Conservation (phyloP, 2,888 invertebrate species). For the Biston betularia region DNA sequence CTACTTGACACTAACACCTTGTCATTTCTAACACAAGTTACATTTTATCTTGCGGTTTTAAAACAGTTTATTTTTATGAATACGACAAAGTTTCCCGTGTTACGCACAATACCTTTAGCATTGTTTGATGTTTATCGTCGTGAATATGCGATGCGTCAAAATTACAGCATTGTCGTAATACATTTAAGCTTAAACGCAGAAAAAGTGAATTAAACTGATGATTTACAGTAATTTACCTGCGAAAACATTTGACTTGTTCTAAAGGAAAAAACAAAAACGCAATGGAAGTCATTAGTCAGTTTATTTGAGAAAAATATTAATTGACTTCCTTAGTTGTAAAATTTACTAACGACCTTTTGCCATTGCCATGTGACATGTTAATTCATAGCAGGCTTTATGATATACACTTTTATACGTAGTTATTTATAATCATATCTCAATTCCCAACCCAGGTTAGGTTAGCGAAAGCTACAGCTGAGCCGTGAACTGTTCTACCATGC, state of each 20-base stretch:
- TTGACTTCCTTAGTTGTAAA: too few relatives aligned
- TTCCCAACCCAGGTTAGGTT: too few relatives aligned
- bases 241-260: neutral
- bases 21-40: neutral
- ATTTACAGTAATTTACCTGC: slow-evolving; percentile 15
- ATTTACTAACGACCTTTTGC: too few relatives aligned
- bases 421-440: too few relatives aligned
- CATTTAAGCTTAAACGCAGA: slow-evolving; percentile 7
- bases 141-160: slow-evolving; percentile 24
- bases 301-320: too few relatives aligned
- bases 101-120: neutral
- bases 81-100: slow-evolving; percentile 1
- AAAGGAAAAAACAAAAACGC: too few relatives aligned
- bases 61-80: neutral
- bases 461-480: too few relatives aligned
- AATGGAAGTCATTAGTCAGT: too few relatives aligned
- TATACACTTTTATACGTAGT: too few relatives aligned
- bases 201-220: slow-evolving; percentile 21
- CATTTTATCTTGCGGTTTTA: neutral
- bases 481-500: too few relatives aligned
- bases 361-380: too few relatives aligned
- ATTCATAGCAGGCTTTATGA: too few relatives aligned
- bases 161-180: slow-evolving; percentile 25
- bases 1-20: slow-evolving; percentile 11
- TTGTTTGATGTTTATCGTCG: slow-evolving; percentile 18